These are phyloP conservation scores for Spodoptera exigua DNA, from an alignment of 2,888 invertebrate species.

Conservation along the genomic window DNA sequence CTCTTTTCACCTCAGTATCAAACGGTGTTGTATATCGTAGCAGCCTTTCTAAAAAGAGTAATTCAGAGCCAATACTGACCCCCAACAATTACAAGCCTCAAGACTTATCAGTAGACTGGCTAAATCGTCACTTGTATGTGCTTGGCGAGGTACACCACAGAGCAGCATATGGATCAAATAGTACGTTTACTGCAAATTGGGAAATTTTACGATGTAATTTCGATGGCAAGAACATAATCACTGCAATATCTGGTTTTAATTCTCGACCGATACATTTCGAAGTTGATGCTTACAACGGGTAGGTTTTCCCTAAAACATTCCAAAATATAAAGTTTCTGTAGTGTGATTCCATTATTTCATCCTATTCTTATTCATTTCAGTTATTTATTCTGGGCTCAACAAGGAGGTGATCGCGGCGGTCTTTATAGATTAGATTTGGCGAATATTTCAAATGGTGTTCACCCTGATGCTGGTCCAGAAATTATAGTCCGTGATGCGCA, in stretches of 20 bases:
- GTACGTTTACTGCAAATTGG: constrained; percentile 86
- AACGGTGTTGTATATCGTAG: constrained; percentile 90
- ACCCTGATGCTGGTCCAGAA: constrained; percentile 91
- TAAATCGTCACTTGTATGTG: constrained; percentile 95
- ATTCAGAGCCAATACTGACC: constrained; percentile 86
- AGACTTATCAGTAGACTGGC: constrained; percentile 96
- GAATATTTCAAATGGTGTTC: constrained; percentile 93
- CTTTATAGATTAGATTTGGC: constrained; percentile 94
- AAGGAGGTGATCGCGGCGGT: constrained; percentile 90
- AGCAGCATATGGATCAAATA: constrained; percentile 71
- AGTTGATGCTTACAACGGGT: constrained; percentile 98
- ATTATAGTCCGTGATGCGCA: constrained; percentile 91
- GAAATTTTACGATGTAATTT: constrained; percentile 94
- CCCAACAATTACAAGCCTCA: constrained; percentile 91
- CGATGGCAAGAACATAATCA: constrained; percentile 92
- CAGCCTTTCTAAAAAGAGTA: constrained; percentile 82
- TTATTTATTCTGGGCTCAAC: constrained; percentile 94
- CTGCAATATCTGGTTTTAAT: constrained; percentile 92
- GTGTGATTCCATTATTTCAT: neutral
- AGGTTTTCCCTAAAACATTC: constrained; percentile 58
- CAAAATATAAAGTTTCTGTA: neutral
- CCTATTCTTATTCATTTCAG: constrained; percentile 73
- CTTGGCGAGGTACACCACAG: constrained; percentile 92
- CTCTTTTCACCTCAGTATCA: constrained; percentile 94
- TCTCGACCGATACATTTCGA: constrained; percentile 94